These are phyloP conservation scores for Lindbergichthys nudifrons DNA, from an alignment of 2,797 vertebrate species.

Conservation along the genomic window DNA sequence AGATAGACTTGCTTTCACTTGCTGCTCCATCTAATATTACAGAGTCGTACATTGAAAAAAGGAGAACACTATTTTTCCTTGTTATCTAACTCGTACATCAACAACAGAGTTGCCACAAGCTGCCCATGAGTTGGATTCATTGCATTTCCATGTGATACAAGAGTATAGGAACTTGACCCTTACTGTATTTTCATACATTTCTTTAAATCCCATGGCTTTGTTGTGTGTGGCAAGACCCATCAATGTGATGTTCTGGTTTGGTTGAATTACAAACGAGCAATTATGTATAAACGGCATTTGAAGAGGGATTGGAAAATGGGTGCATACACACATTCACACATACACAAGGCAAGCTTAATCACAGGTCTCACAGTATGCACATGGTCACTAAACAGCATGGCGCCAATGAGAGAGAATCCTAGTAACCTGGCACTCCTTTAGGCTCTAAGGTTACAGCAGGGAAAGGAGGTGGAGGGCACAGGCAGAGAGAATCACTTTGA, in stretches of 20 bases:
- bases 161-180: constrained; percentile 7
- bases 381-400: constrained; percentile 79
- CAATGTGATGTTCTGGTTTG: constrained; percentile 7
- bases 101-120: background rate
- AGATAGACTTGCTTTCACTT: constrained; percentile 18
- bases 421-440: constrained; percentile 76
- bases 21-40: constrained; percentile 16
- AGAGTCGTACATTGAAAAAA: constrained; percentile 3
- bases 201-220: constrained; percentile 14
- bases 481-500: constrained; percentile 81
- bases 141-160: constrained; percentile 10
- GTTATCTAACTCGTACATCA: constrained; percentile 13
- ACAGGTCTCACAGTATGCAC: constrained; percentile 64
- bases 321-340: constrained; percentile 43
- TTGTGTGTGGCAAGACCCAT: constrained; percentile 21
- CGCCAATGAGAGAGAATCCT: constrained; percentile 79
- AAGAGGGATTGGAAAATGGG: constrained; percentile 43
- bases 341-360: constrained; percentile 57
- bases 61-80: background rate
- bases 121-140: constrained; percentile 6
- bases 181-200: constrained; percentile 7
- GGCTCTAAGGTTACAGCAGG: constrained; percentile 77
- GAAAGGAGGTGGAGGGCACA: constrained; percentile 72
- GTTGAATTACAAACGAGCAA: constrained; percentile 38
- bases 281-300: constrained; percentile 47